phyloP scores from a whole-genome alignment of 2,888 invertebrate species.

The Scelioninae gen. 1 region DNA sequence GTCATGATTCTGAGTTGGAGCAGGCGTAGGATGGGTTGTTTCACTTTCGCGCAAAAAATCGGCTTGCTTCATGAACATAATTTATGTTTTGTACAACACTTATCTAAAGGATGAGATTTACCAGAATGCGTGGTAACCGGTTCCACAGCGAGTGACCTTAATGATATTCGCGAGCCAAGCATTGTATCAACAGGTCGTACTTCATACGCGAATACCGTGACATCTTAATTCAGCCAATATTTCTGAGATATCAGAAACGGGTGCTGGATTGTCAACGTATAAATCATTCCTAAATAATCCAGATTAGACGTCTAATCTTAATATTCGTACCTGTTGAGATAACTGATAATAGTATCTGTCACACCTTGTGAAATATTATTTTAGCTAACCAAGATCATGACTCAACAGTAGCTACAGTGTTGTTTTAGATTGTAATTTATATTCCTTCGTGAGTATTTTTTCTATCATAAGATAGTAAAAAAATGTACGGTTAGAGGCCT shows the following conservation, averaged over 20 bases:
- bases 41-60: slow-evolving; percentile 60
- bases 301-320: slow-evolving; percentile 6
- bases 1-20: slow-evolving; percentile 17
- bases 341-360: neutral
- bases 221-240: slow-evolving; percentile 37
- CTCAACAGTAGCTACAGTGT: no score
- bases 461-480: no score
- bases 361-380: no score
- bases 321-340: slow-evolving; percentile 7
- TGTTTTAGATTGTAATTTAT: no score
- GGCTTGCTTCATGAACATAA: slow-evolving; percentile 31
- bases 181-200: slow-evolving; percentile 48
- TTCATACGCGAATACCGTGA: slow-evolving; percentile 29
- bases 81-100: slow-evolving; percentile 39
- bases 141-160: slow-evolving; percentile 50
- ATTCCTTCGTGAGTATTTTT: no score
- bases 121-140: slow-evolving; percentile 62
- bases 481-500: no score
- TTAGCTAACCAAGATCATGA: no score
- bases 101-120: slow-evolving; percentile 63
- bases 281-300: neutral
- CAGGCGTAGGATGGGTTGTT: slow-evolving; percentile 42
- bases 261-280: neutral
- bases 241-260: slow-evolving; percentile 1
- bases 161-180: slow-evolving; percentile 53